These are phyloP conservation scores for Sturnira hondurensis DNA, from an alignment of 2,113 vertebrate species.

Conservation along the genomic window DNA sequence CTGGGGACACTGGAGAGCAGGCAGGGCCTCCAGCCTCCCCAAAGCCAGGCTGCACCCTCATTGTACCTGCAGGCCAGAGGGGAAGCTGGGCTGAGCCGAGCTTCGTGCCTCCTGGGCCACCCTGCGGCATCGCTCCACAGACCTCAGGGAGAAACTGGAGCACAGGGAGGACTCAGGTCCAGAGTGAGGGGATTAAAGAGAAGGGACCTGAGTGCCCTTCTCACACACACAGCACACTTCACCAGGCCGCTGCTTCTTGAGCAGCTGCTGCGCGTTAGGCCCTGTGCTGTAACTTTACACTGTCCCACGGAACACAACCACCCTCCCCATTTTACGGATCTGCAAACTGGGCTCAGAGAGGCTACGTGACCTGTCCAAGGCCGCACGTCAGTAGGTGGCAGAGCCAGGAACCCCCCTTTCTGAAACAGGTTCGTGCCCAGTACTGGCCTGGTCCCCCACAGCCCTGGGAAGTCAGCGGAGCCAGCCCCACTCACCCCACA, in stretches of 20 bases:
- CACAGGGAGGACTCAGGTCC: neutral
- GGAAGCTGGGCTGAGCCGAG: neutral
- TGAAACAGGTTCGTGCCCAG: neutral
- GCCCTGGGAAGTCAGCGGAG: neutral
- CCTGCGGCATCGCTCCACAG: neutral
- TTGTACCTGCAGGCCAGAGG: neutral
- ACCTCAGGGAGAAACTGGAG: neutral
- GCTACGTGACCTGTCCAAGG: neutral
- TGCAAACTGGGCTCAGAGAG: neutral
- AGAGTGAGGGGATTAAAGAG: neutral
- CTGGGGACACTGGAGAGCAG: neutral
- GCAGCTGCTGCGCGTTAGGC: fast-evolving
- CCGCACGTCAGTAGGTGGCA: neutral
- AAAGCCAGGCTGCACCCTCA: neutral
- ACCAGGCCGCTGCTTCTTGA: no score
- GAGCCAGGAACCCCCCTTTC: neutral
- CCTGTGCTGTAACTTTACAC: neutral
- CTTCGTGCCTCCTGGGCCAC: neutral
- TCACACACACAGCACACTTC: neutral
- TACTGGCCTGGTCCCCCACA: neutral
- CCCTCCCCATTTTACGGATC: neutral
- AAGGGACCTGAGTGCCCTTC: neutral
- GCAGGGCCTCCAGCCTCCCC: neutral
- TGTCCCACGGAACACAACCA: neutral
- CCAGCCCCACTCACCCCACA: fast-evolving